Conservation (phyloP, 2,113 vertebrate species). For the Gymnarchus niloticus region DNA sequence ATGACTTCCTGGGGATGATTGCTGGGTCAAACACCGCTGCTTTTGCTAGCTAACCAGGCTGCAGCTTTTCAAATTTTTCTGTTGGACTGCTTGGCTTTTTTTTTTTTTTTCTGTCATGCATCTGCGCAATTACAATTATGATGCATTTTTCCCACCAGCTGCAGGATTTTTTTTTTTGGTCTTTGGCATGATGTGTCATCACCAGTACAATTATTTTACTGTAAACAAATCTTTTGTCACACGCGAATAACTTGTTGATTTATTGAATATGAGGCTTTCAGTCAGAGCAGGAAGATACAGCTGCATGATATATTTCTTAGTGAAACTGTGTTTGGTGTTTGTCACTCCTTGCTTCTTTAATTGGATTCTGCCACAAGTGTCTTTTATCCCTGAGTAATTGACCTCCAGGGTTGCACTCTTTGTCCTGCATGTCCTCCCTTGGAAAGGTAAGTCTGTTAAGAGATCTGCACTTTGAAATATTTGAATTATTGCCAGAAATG, state of each 20-base stretch:
- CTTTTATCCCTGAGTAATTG: not conserved
- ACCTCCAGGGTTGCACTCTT: not conserved
- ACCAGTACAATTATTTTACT: slow-evolving; percentile 58
- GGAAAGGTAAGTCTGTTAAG: not conserved
- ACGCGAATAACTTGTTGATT: slow-evolving; percentile 63
- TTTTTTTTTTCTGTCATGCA: slow-evolving; percentile 62
- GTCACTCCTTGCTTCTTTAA: slow-evolving; percentile 5
- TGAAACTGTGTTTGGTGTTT: slow-evolving; percentile 3
- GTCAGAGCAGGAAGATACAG: not conserved
- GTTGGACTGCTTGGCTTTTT: slow-evolving; percentile 48
- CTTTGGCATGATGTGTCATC: slow-evolving; percentile 24
- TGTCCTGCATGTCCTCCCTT: not conserved
- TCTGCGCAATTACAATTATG: slow-evolving; percentile 31
- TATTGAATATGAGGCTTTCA: slow-evolving; percentile 17
- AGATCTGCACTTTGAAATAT: not conserved
- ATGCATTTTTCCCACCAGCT: not conserved
- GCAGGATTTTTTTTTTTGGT: not conserved
- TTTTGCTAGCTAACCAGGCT: slow-evolving; percentile 65
- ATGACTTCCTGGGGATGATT: slow-evolving; percentile 43
- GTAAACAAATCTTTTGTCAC: slow-evolving; percentile 33
- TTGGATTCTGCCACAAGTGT: not conserved
- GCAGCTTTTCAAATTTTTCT: slow-evolving; percentile 55
- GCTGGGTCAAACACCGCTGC: slow-evolving; percentile 34
- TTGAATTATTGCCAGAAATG: not conserved
- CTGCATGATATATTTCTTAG: not conserved